phyloP scores from a whole-genome alignment of 2,888 invertebrate species.

The Linnaemya vulpina region DNA sequence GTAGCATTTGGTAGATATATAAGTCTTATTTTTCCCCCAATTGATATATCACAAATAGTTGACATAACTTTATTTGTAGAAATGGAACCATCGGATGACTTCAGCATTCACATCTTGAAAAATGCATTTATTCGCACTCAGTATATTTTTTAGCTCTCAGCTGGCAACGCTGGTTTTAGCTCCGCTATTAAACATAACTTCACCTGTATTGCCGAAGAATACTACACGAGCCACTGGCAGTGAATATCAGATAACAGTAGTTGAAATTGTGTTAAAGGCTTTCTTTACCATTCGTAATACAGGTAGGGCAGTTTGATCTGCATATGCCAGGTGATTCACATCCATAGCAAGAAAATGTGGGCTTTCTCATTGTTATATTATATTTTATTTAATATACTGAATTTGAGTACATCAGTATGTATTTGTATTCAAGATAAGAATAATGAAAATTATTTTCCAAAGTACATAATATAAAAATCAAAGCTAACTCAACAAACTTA shows the following conservation, averaged over 20 bases:
- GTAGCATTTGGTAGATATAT: slow-evolving; percentile 32
- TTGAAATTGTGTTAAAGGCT: background rate
- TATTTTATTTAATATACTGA: too few relatives aligned
- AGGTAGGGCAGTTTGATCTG: background rate
- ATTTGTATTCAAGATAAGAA: too few relatives aligned
- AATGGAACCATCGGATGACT: slow-evolving; percentile 14
- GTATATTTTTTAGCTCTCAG: background rate
- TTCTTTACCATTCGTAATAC: background rate
- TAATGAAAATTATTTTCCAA: too few relatives aligned
- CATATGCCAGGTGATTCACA: slow-evolving; percentile 13
- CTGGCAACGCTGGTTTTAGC: too few relatives aligned
- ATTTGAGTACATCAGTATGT: too few relatives aligned
- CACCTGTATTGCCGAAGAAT: too few relatives aligned
- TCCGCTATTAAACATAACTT: too few relatives aligned
- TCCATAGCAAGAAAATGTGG: slow-evolving; percentile 33
- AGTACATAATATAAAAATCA: too few relatives aligned
- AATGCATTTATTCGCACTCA: background rate
- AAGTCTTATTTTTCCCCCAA: slow-evolving; percentile 27
- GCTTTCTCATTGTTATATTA: slow-evolving; percentile 15
- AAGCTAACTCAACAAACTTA: too few relatives aligned
- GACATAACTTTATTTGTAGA: background rate
- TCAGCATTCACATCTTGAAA: background rate
- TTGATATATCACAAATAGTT: slow-evolving; percentile 12
- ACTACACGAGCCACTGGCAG: slow-evolving; percentile 42
- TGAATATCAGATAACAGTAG: slow-evolving; percentile 48